These are phyloP conservation scores for Spialia ferax DNA, from an alignment of 2,888 invertebrate genomes.

Conservation along the genomic window DNA sequence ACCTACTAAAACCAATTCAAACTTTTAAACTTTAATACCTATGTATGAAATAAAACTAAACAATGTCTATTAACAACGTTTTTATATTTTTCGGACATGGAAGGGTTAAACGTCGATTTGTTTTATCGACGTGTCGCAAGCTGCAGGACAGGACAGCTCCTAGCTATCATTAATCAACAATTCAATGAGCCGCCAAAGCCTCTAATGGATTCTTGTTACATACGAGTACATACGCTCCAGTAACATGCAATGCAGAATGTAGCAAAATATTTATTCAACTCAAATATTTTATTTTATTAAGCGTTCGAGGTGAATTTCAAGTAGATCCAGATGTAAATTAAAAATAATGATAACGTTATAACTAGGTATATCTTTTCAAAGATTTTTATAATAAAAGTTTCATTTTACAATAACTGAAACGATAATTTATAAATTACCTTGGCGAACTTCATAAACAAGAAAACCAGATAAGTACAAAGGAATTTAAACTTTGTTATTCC, in stretches of 20 bases:
- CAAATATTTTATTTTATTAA: neutral
- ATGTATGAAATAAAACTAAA: too few relatives aligned
- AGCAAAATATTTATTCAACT: neutral
- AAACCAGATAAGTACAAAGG: conserved; percentile 2
- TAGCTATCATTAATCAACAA: conserved; percentile 49
- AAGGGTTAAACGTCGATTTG: conserved; percentile 51
- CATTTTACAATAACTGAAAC: too few relatives aligned
- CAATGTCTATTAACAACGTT: too few relatives aligned
- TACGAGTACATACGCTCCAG: neutral
- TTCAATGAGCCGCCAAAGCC: conserved; percentile 55
- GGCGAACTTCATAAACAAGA: neutral
- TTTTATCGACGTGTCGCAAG: conserved; percentile 52
- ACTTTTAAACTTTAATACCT: too few relatives aligned
- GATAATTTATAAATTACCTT: too few relatives aligned
- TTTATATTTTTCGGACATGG: neutral
- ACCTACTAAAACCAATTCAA: too few relatives aligned
- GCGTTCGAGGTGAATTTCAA: too few relatives aligned
- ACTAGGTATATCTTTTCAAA: too few relatives aligned
- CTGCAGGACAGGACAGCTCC: conserved; percentile 44
- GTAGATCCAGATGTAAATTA: too few relatives aligned
- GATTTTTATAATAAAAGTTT: too few relatives aligned
- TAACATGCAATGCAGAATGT: conserved; percentile 8
- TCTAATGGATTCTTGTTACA: conserved; percentile 54
- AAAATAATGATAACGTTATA: too few relatives aligned
- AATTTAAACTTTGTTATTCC: conserved; percentile 22